phyloP scores from a whole-genome alignment of 2,113 vertebrate genomes.

The Gambusia holbrooki region DNA sequence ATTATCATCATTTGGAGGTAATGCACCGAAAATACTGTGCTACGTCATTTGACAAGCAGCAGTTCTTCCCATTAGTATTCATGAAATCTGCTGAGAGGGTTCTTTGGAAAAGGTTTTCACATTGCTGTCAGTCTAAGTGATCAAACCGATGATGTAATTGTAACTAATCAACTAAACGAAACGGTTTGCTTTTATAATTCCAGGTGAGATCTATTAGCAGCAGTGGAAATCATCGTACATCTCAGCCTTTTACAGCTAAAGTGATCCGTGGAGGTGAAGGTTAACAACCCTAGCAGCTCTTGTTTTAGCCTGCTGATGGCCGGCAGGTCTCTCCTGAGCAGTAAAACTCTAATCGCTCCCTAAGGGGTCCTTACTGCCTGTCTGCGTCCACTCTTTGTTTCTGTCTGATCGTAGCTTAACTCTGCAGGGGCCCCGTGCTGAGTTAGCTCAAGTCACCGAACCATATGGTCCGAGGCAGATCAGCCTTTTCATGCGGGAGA shows the following conservation, averaged over 20 bases:
- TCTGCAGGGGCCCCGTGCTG: constrained; percentile 39
- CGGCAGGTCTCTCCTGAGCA: constrained; percentile 35
- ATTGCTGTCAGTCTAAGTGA: neutral
- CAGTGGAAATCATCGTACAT: neutral
- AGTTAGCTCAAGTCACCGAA: constrained; percentile 43
- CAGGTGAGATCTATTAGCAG: neutral
- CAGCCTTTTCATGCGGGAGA: constrained; percentile 26
- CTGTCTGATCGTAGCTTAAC: constrained; percentile 48
- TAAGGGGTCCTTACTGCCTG: constrained; percentile 43
- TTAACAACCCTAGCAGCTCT: constrained; percentile 53
- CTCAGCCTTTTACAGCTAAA: constrained; percentile 2
- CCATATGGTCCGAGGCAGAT: constrained; percentile 65
- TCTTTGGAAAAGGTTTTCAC: too few species aligned
- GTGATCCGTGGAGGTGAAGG: constrained; percentile 17
- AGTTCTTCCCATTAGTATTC: too few species aligned
- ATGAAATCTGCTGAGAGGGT: too few species aligned
- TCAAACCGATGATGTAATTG: neutral
- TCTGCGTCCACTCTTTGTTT: constrained; percentile 58
- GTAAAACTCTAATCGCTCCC: constrained; percentile 59
- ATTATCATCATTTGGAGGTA: neutral
- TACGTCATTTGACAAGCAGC: too few species aligned
- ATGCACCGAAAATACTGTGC: neutral
- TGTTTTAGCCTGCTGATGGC: constrained; percentile 26
- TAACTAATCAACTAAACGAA: neutral
- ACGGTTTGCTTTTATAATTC: neutral